Evolutionary conservation across 1,140 invertebrate species (phyloP).

Genomic region (Brachionus sp.): DNA sequence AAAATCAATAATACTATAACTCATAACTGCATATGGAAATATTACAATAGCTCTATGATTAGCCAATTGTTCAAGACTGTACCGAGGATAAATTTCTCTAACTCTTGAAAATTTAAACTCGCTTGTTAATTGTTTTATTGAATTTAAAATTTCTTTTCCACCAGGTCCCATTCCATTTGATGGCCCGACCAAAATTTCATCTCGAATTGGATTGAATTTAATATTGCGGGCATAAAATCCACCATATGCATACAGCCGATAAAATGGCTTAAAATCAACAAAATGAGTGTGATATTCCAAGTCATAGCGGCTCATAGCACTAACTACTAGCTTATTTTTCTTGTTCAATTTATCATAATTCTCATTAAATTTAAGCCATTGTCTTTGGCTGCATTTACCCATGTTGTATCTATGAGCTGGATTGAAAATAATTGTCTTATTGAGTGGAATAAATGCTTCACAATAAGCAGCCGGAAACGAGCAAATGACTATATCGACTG

Average conservation of each 20-base stretch:
- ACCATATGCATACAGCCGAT: not conserved
- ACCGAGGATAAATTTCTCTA: constrained; percentile 38
- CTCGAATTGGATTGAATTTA: not conserved
- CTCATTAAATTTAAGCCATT: constrained; percentile 47
- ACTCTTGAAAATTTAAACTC: not conserved
- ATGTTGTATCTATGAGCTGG: constrained; percentile 46
- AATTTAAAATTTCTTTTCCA: not conserved
- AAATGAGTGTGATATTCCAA: constrained; percentile 44
- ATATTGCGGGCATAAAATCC: not conserved
- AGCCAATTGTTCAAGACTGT: constrained; percentile 46
- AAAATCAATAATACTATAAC: constrained; percentile 43
- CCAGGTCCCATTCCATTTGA: not conserved
- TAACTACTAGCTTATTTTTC: not conserved
- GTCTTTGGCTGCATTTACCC: constrained; percentile 38
- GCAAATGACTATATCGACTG: constrained; percentile 46
- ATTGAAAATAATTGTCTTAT: constrained; percentile 47
- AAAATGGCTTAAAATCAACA: not conserved
- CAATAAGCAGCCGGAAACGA: constrained; percentile 46
- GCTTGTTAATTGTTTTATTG: not conserved
- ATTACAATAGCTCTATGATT: constrained; percentile 46
- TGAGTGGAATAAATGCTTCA: constrained; percentile 46
- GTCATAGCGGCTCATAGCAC: constrained; percentile 46
- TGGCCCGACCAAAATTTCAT: constrained; percentile 30
- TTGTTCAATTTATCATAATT: not conserved
- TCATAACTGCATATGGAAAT: constrained; percentile 46